Conservation (phyloP, 1,140 invertebrate genomes). For the Oncopodura yosiiana region DNA sequence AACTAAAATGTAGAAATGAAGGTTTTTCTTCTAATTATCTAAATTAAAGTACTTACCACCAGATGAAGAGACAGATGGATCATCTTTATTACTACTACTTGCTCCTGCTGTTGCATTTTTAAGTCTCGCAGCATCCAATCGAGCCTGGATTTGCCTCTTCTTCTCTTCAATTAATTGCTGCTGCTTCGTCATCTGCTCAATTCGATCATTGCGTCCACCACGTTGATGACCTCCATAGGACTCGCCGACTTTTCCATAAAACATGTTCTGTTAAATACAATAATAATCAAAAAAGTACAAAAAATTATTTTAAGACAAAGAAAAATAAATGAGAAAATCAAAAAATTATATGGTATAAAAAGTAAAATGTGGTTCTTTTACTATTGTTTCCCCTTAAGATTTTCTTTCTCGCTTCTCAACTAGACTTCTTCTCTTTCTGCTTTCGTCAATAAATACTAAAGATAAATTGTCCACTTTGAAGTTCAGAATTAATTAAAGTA, state of each 20-base stretch:
- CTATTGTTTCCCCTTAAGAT: no score
- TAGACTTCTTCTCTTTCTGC: no score
- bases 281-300: slow-evolving; percentile 36
- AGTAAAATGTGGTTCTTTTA: no score
- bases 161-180: slow-evolving; percentile 70
- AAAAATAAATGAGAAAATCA: no score
- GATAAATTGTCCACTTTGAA: no score
- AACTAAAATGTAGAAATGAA: no score
- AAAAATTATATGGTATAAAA: no score
- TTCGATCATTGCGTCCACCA: slow-evolving; percentile 46
- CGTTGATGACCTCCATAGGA: slow-evolving; percentile 3
- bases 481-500: no score
- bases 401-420: no score
- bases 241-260: slow-evolving; percentile 26
- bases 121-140: slow-evolving; percentile 44
- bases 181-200: slow-evolving; percentile 68
- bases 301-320: no score
- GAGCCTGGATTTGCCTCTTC: slow-evolving; percentile 60
- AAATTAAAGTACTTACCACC: neutral
- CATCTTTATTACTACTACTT: slow-evolving; percentile 20
- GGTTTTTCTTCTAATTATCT: no score
- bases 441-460: no score
- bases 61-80: neutral
- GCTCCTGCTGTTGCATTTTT: slow-evolving; percentile 50
- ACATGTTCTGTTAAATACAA: slow-evolving; percentile 41